Conservation (phyloP, 2,888 invertebrate species). For the Protonemura montana region DNA sequence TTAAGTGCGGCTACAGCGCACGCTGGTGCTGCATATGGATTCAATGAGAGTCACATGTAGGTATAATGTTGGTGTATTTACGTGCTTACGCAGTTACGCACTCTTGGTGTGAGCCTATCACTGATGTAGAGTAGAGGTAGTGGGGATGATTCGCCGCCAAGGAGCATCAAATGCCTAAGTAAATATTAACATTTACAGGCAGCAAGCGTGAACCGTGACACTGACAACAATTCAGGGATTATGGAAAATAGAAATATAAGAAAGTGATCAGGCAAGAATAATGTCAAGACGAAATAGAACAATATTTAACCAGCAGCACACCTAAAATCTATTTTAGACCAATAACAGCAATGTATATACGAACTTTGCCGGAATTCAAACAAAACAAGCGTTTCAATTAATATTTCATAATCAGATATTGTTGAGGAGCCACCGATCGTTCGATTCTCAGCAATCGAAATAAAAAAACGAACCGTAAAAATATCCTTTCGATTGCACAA, state of each 20-base stretch:
- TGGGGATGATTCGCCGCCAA: too few species aligned
- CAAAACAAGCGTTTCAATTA: neutral
- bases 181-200: neutral
- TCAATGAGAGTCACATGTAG: too few species aligned
- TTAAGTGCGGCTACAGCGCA: too few species aligned
- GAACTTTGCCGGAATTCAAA: neutral
- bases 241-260: neutral
- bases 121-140: too few species aligned
- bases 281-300: neutral
- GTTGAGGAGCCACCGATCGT: neutral
- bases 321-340: neutral
- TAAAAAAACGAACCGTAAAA: neutral
- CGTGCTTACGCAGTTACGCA: too few species aligned
- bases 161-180: neutral
- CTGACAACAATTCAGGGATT: neutral
- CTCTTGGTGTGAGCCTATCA: too few species aligned
- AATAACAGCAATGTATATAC: neutral
- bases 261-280: neutral
- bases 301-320: neutral
- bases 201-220: slow-evolving; percentile 5
- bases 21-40: too few species aligned
- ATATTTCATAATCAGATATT: neutral
- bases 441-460: neutral
- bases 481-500: neutral
- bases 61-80: too few species aligned